Base-by-base conservation (phyloP, 2,797 vertebrate species). In the Ceryle rudis region DNA sequence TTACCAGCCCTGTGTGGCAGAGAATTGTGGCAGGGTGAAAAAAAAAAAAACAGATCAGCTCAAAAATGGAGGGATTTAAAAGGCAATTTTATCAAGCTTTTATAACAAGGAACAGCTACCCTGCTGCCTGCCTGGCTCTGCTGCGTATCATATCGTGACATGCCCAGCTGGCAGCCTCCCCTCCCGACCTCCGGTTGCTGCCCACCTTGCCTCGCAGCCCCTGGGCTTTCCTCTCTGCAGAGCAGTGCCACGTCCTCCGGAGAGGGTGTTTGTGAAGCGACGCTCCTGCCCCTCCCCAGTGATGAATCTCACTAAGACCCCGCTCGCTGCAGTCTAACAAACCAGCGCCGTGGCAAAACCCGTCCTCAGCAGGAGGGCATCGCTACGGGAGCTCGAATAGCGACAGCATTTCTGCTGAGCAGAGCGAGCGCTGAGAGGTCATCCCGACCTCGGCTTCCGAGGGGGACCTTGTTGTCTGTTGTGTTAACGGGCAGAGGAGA, bases 101-200 rank as follows among this genome's bases (percentile, higher is more conserved):
- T 31, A 9, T 16, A 22, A 4, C 12, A 15, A 47, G 46, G 12
- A 60, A 7, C 33, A 42, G 61, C 44, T 73, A 3, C 42, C 74
- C 33, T 49, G 61, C 44, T 79, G 3, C 37, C 64, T 62, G 21
- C 49, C 35, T 6, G 5, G 33, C 44, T 44, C 18, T 44, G 51
- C 81, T 58, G 87, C 42, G 1, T 16, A 4, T 9, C 5, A 0
- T 42, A 7, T 33, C 3, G 1, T 13, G 71, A 20, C 2, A 2
- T 16, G 54, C 35, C 17, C 14, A 4, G 6, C 42, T 15, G 15
- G 20, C 49, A n/a, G 51, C 22, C 55, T 57, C 37, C 33, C 39
- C n/a, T n/a, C n/a, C n/a, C n/a, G 58, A 51, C 33, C 5, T 35
- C 65, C 18, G n/a, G 26, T 66, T 41, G 66, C 71, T 58, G 52